Percentiles rank a stretch among this genome's conserved stretches.
Evolutionary conservation across 1,140 invertebrate genomes (phyloP).

Genomic region (Drosophila littoralis): DNA sequence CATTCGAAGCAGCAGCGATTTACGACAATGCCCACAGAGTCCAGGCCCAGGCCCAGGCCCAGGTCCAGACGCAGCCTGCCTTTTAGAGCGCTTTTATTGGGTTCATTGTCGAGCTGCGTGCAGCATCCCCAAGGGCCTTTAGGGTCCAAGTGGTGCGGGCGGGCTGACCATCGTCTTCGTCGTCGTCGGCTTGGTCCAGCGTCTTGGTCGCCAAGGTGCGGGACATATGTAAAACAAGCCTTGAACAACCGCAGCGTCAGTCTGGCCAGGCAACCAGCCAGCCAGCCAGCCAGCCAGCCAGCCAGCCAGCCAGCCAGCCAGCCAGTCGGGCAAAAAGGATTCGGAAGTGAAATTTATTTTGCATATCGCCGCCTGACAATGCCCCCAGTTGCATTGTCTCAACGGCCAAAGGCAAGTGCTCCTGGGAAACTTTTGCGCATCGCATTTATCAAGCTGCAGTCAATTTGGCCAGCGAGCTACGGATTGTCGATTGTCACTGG

Average conservation of each 20-base stretch:
- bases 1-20: slow-evolving; percentile 68
- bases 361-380: slow-evolving; percentile 63
- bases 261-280: neutral
- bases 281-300: neutral
- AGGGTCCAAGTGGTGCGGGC: slow-evolving; percentile 37
- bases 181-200: slow-evolving; percentile 11
- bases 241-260: slow-evolving; percentile 55
- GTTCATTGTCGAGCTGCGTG: slow-evolving; percentile 61
- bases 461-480: slow-evolving; percentile 37
- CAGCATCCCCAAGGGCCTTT: slow-evolving; percentile 39
- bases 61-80: neutral
- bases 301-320: neutral
- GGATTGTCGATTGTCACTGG: slow-evolving; percentile 74
- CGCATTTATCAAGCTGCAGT: slow-evolving; percentile 74
- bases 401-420: slow-evolving; percentile 57
- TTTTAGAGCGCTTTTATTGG: slow-evolving; percentile 74
- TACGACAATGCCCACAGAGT: slow-evolving; percentile 53
- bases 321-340: slow-evolving; percentile 53
- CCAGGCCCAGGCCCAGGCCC: neutral
- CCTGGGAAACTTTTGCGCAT: slow-evolving; percentile 79
- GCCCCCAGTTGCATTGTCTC: slow-evolving; percentile 56
- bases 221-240: slow-evolving; percentile 83
- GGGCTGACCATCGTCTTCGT: slow-evolving; percentile 45
- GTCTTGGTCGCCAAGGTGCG: slow-evolving; percentile 70
- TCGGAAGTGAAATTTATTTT: slow-evolving; percentile 84